These are phyloP conservation scores for Lates calcarifer DNA, from an alignment of 2,113 vertebrate species.

Conservation along the genomic window DNA sequence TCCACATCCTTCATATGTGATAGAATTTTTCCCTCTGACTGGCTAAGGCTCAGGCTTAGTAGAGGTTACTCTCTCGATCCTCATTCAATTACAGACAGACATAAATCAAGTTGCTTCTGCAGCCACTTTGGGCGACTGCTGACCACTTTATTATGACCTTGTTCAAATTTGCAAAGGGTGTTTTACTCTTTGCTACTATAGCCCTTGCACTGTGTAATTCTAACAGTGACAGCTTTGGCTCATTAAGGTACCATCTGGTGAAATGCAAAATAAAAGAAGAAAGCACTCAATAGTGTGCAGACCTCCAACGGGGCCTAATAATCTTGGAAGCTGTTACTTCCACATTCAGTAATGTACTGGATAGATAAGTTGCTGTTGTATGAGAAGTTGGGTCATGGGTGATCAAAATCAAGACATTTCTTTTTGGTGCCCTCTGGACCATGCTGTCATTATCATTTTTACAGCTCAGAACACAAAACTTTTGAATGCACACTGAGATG, in stretches of 20 bases:
- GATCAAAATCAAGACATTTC: slow-evolving; percentile 2
- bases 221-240: slow-evolving; percentile 67
- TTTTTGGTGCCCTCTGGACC: not conserved
- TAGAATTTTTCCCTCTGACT: slow-evolving; percentile 55
- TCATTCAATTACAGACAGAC: slow-evolving; percentile 70
- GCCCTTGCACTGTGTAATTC: slow-evolving; percentile 54
- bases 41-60: slow-evolving; percentile 44
- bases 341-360: slow-evolving; percentile 12
- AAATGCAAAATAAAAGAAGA: slow-evolving; percentile 60
- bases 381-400: not conserved
- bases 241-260: slow-evolving; percentile 79
- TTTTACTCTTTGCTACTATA: slow-evolving; percentile 48
- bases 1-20: slow-evolving; percentile 42
- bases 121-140: slow-evolving; percentile 64
- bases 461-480: too few relatives aligned
- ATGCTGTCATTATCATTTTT: not conserved
- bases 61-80: slow-evolving; percentile 66
- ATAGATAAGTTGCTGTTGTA: slow-evolving; percentile 29
- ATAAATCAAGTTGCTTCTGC: slow-evolving; percentile 69
- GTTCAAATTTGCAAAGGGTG: slow-evolving; percentile 66
- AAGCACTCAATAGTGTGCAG: slow-evolving; percentile 32
- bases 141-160: slow-evolving; percentile 76
- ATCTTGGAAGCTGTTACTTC: slow-evolving; percentile 37
- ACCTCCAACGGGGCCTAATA: slow-evolving; percentile 44
- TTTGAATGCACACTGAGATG: too few relatives aligned